These are phyloP conservation scores for Lampropteryx suffumata DNA, from an alignment of 2,888 invertebrate species.

Conservation along the genomic window DNA sequence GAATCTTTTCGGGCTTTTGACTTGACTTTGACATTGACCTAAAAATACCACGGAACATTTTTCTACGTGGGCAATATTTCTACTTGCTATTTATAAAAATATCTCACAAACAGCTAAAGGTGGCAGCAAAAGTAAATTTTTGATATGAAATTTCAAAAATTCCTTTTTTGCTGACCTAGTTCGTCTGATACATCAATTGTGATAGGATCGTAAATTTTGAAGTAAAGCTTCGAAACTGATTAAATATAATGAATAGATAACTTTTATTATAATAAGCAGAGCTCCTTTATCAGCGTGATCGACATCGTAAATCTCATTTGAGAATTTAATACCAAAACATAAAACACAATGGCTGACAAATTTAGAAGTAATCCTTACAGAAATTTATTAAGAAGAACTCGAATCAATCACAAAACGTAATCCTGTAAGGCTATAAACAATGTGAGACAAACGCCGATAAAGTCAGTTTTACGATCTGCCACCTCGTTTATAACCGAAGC, in stretches of 20 bases:
- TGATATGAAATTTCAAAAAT: background rate
- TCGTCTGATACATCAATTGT: slow-evolving; percentile 25
- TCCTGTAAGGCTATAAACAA: slow-evolving; percentile 74
- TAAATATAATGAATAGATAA: slow-evolving; percentile 29
- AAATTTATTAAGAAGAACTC: slow-evolving; percentile 68
- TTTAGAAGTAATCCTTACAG: slow-evolving; percentile 52
- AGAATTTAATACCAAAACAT: slow-evolving; percentile 57
- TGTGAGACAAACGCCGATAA: slow-evolving; percentile 68
- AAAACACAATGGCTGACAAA: slow-evolving; percentile 64
- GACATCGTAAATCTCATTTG: slow-evolving; percentile 52
- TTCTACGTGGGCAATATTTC: too few relatives aligned
- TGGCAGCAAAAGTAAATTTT: background rate
- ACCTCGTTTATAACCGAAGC: slow-evolving; percentile 70
- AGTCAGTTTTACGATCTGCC: slow-evolving; percentile 73
- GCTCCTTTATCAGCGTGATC: slow-evolving; percentile 54
- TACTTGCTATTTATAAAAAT: too few relatives aligned
- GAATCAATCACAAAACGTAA: slow-evolving; percentile 78
- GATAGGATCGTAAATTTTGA: slow-evolving; percentile 41
- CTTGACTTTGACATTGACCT: too few relatives aligned
- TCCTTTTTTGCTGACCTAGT: slow-evolving; percentile 32
- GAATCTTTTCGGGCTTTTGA: too few relatives aligned
- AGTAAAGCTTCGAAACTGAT: slow-evolving; percentile 42
- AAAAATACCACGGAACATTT: too few relatives aligned
- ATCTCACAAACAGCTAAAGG: background rate
- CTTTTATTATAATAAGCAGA: slow-evolving; percentile 56